These are phyloP conservation scores for Apaloderma vittatum DNA, from an alignment of 2,113 vertebrate genomes.

Conservation along the genomic window DNA sequence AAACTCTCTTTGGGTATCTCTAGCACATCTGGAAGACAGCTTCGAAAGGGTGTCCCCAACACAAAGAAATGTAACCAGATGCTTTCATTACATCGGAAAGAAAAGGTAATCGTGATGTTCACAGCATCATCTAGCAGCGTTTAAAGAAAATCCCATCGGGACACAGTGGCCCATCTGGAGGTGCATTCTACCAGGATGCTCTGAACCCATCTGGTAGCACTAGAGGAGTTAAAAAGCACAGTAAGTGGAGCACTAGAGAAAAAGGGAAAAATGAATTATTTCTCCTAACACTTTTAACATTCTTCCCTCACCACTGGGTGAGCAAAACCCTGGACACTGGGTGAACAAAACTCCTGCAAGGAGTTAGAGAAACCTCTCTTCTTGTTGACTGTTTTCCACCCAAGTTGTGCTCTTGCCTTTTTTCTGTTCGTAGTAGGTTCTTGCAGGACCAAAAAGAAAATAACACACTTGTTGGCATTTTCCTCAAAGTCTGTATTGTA, in stretches of 20 bases:
- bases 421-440: neutral
- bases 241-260: neutral
- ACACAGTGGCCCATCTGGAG: neutral
- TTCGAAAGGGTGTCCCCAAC: neutral
- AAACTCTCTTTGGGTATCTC: neutral
- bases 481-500: slow-evolving; percentile 49
- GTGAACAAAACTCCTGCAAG: neutral
- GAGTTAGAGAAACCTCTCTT: neutral
- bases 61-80: neutral
- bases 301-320: neutral
- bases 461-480: slow-evolving; percentile 47
- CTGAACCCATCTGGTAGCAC: neutral
- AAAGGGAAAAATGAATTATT: neutral
- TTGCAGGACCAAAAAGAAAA: slow-evolving; percentile 6
- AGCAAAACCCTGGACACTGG: neutral
- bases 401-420: neutral
- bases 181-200: neutral
- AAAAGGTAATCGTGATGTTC: neutral
- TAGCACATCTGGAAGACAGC: neutral
- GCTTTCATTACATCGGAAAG: neutral
- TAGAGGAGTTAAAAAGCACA: neutral
- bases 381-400: neutral
- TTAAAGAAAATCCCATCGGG: neutral
- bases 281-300: neutral
- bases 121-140: neutral